These are phyloP conservation scores for Sebastes flavidus DNA, from an alignment of 2,797 vertebrate species.

Conservation along the genomic window DNA sequence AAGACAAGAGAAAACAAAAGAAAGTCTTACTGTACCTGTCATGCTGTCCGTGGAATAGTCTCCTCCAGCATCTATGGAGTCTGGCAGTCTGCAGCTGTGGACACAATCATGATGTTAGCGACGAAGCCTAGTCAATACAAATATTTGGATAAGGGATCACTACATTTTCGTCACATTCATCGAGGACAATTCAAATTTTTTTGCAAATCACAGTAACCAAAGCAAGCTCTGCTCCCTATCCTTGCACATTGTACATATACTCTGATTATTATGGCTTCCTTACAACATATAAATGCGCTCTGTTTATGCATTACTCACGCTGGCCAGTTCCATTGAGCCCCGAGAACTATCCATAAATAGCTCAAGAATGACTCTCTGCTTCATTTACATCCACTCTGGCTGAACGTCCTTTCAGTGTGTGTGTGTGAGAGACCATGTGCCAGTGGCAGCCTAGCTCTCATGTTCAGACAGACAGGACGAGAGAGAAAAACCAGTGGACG, in stretches of 20 bases:
- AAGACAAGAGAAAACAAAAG: not conserved
- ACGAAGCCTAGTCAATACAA: not conserved
- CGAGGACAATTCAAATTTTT: not conserved
- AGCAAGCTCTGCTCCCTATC: not conserved
- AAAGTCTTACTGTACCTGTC: conserved; percentile 76
- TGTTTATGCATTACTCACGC: conserved; percentile 73
- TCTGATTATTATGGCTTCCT: not conserved
- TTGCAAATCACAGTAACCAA: not conserved
- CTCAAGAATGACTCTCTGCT: conserved; percentile 72
- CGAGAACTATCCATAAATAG: conserved; percentile 79
- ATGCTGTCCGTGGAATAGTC: conserved; percentile 77
- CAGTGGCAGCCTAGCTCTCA: conserved; percentile 66
- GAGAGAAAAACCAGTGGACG: conserved; percentile 25
- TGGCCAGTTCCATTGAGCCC: conserved; percentile 68
- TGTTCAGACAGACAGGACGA: conserved; percentile 48
- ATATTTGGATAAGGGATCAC: not conserved
- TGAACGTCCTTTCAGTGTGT: conserved; percentile 33
- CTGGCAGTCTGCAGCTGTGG: conserved; percentile 80
- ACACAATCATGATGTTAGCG: conserved; percentile 56
- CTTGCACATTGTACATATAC: not conserved
- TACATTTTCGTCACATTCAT: not conserved
- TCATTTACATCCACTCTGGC: conserved; percentile 73
- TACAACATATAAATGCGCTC: conserved; percentile 40
- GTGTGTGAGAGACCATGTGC: conserved; percentile 59
- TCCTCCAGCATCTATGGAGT: conserved; percentile 73